Base-by-base conservation (phyloP, 2,888 invertebrate genomes). In the Agrochola macilenta region DNA sequence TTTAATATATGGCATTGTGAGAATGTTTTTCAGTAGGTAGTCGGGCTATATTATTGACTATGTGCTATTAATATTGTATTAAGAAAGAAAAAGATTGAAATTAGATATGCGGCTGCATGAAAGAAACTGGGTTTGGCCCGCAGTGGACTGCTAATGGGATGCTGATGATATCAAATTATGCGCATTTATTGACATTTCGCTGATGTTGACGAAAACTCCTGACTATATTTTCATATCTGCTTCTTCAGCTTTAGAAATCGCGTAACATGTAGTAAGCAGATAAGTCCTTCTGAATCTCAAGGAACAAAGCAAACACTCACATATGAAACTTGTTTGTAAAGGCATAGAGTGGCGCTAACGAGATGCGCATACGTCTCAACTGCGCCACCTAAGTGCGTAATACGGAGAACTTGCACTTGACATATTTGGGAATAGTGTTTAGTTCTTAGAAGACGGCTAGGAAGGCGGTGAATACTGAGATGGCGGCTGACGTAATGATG, bases 291-390 rank as follows among this genome's bases (percentile, higher is more conserved):
- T 68, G 58, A 64, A 70, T 58, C 46, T 54, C 30, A 54, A 14
- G 30, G 12, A n/a, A 35, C 57, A 26, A 63, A 76, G 26, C 63
- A 77, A 54, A 71, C 64, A 66, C 52, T 12, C 39, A 82, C 64
- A 69, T 26, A 26, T 20, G 23, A 39, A 76, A 58, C 66, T 54
- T 79, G 80, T 87, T 84, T 87, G 76, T 71, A 30, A 58, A 79
- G 73, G 54, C 63, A 61, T 39, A 60, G 87, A 83, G 61, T 73
- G 78, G 78, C 92, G 95, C 93, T 96, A 96, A 96, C 94, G 93
- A 96, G 95, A 76, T 91, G 93, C 91, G 95, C 93, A 95, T 93
- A 95, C 95, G 93, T 92, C 88, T 87, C 76, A 43, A 46, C 87
- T 83, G 65, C 82, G 81, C 79, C 82, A 76, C 82, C 77, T 84